phyloP scores from a whole-genome alignment of 2,113 vertebrate species.

The Python bivittatus region DNA sequence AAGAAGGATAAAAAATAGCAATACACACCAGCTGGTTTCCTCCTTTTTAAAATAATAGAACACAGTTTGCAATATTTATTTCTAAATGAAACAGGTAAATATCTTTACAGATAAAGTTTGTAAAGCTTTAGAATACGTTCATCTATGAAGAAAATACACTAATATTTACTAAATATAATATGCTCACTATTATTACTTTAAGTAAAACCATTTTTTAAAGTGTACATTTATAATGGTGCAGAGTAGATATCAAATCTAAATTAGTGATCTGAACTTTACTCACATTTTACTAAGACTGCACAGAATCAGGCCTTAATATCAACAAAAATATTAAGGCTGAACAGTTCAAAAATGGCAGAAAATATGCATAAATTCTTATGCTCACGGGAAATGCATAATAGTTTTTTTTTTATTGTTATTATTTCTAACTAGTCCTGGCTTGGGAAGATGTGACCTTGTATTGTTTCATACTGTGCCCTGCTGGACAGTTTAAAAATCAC shows the following conservation, averaged over 20 bases:
- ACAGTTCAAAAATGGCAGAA: not conserved
- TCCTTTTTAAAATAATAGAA: not conserved
- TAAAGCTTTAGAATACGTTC: not conserved
- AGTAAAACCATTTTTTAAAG: not conserved
- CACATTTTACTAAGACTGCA: not conserved
- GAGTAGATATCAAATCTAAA: not conserved
- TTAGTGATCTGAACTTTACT: not conserved
- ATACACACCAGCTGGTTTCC: not conserved
- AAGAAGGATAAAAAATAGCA: not conserved
- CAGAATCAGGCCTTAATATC: not conserved
- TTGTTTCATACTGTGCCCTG: slow-evolving; percentile 26
- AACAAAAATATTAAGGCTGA: not conserved
- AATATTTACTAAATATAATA: not conserved
- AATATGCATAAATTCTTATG: not conserved
- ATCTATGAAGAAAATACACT: not conserved
- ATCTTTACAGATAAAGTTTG: not conserved
- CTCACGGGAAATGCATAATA: not conserved
- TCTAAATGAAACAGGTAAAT: not conserved
- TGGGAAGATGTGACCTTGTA: not conserved
- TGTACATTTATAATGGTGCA: not conserved
- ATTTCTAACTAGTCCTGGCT: slow-evolving; percentile 7
- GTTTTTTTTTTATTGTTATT: too few relatives aligned
- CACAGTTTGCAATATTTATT: not conserved
- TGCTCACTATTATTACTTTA: not conserved
- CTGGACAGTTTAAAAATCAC: not conserved